Evolutionary conservation across 2,113 vertebrate genomes (phyloP), one percentile per base, ranked within the genome.

Genomic region (Anarrhichthys ocellatus): DNA sequence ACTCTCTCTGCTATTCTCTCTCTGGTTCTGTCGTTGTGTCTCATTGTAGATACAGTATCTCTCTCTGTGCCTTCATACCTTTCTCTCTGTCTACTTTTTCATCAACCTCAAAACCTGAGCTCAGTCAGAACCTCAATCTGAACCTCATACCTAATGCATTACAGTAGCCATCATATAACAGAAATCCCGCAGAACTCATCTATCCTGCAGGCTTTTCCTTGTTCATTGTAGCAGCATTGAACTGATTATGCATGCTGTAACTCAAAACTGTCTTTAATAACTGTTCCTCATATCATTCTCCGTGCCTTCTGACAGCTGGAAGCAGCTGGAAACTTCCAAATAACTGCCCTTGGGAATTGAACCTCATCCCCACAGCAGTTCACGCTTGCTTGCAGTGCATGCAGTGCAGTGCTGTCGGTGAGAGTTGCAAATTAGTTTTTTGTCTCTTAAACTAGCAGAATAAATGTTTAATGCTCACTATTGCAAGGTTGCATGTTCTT

Each of bases 61-160:
- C 59, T 73, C 48, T 42, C 61, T 70, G 18, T 68, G 73, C 65
- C 63, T 65, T 46, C n/a, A 6, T 63, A 42, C 27, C 63, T 75
- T 48, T 88, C n/a, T 66, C 14, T 81, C 78, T 32, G 27, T 76
- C 44, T 69, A 18, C 8, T 82, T 61, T 87, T 76, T 68, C 58
- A 81, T 52, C 76, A 81, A 74, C 46, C 56, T 84, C 73, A 80
- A 69, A 85, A 82, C 69, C 50, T 71, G 52, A 76, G 44, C 74
- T 66, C 50, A 78, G 56, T 76, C 85, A 85, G 52, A 88, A 67
- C 64, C 73, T 82, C 76, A 74, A 82, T 87, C 71, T 86, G 79
- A 86, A 81, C 75, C 80, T 89, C 84, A 88, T 86, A 70, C 80
- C 69, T 68, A 84, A 85, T 83, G 86, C 86, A 86, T 87, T 80